phyloP scores from a whole-genome alignment of 2,113 vertebrate genomes.

The Arvicanthis niloticus region DNA sequence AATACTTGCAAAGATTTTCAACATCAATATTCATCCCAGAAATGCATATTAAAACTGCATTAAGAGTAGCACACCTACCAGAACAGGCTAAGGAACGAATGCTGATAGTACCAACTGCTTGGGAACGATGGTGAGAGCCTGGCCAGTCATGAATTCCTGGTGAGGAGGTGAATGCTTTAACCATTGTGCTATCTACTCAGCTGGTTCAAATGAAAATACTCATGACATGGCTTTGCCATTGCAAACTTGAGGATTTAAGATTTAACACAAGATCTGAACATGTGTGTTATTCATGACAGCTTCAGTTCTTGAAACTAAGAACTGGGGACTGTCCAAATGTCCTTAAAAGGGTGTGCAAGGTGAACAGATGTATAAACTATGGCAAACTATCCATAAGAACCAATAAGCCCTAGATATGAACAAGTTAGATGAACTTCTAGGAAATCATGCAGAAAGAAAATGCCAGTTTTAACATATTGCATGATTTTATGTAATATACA shows the following conservation, averaged over 20 bases:
- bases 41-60: background rate
- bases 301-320: background rate
- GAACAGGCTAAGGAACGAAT: background rate
- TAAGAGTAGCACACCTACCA: background rate
- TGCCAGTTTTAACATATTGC: background rate
- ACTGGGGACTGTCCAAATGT: background rate
- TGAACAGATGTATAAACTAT: background rate
- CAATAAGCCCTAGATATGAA: background rate
- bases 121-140: background rate
- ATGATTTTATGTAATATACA: background rate
- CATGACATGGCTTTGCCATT: background rate
- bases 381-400: background rate
- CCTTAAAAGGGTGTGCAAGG: background rate
- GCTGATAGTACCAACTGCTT: background rate
- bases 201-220: background rate
- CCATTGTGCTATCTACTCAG: background rate
- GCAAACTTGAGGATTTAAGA: background rate
- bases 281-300: background rate
- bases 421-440: background rate
- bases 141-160: no score
- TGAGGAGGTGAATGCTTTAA: background rate
- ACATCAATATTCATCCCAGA: background rate
- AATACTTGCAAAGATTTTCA: background rate
- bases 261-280: background rate
- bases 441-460: background rate